Evolutionary conservation across 2,113 vertebrate genomes (phyloP).

Genomic region (Nycticorax nycticorax): DNA sequence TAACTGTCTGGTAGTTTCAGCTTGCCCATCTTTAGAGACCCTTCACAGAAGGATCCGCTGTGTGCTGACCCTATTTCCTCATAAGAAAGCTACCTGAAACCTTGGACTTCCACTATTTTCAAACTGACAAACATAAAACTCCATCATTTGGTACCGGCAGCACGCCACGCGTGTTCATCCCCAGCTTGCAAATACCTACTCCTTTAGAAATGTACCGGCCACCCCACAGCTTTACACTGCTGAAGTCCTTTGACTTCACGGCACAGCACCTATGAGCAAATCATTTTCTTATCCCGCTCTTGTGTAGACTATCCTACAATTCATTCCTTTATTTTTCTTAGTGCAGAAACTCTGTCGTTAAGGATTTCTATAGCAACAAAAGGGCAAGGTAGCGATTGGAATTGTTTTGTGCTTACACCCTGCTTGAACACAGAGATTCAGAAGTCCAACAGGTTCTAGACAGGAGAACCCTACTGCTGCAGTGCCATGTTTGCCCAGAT

Average conservation of each 20-base stretch:
- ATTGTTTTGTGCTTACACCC: background rate
- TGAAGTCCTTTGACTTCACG: background rate
- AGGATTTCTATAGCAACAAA: background rate
- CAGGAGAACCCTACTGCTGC: background rate
- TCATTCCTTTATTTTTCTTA: background rate
- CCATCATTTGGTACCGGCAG: background rate
- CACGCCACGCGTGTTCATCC: fast-evolving
- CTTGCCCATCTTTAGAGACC: background rate
- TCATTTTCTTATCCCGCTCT: background rate
- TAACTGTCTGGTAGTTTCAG: background rate
- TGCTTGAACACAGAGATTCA: background rate
- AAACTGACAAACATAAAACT: background rate
- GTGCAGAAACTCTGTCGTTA: background rate
- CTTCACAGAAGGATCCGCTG: background rate
- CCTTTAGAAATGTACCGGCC: background rate
- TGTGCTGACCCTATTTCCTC: background rate
- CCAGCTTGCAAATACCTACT: background rate
- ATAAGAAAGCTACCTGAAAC: background rate
- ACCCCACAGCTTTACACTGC: background rate
- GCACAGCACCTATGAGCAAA: background rate
- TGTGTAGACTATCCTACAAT: fast-evolving
- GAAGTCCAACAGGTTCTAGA: background rate
- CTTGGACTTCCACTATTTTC: background rate
- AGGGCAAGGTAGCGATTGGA: fast-evolving
- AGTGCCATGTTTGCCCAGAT: background rate